Evolutionary conservation across 2,888 invertebrate species (phyloP).

Genomic region (Adineta ricciae): DNA sequence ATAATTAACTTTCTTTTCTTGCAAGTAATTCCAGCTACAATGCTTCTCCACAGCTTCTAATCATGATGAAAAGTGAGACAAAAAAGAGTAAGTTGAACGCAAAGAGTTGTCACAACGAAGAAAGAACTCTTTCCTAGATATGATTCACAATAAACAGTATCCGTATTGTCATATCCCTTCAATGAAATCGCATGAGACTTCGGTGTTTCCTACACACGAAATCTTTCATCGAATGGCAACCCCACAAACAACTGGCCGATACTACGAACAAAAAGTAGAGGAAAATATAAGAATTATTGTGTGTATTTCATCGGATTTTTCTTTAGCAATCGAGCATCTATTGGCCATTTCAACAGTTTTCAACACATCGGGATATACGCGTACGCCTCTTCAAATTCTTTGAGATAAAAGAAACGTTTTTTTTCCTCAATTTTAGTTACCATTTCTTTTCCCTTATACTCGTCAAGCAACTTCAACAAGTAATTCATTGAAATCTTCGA

Average conservation of each 20-base stretch:
- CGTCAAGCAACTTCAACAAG: neutral
- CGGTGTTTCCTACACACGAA: neutral
- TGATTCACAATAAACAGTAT: neutral
- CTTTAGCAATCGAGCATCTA: neutral
- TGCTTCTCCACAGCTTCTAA: neutral
- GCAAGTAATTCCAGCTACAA: neutral
- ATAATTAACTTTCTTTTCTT: neutral
- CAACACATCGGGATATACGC: neutral
- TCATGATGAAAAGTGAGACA: no score
- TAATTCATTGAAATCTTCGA: neutral
- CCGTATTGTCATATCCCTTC: neutral
- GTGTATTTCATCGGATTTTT: no score
- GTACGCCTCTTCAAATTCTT: neutral
- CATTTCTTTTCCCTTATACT: constrained; percentile 2
- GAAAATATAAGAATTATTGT: neutral
- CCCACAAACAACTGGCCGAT: neutral
- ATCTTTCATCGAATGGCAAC: neutral
- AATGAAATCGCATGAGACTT: neutral
- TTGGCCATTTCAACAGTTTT: neutral
- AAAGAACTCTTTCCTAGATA: neutral
- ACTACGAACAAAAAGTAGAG: neutral
- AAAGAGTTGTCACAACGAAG: no score
- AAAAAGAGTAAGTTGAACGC: neutral
- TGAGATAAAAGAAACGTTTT: neutral
- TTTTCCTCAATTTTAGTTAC: neutral